Evolutionary conservation across 2,797 vertebrate genomes (phyloP).

Genomic region (Scleropages formosus): DNA sequence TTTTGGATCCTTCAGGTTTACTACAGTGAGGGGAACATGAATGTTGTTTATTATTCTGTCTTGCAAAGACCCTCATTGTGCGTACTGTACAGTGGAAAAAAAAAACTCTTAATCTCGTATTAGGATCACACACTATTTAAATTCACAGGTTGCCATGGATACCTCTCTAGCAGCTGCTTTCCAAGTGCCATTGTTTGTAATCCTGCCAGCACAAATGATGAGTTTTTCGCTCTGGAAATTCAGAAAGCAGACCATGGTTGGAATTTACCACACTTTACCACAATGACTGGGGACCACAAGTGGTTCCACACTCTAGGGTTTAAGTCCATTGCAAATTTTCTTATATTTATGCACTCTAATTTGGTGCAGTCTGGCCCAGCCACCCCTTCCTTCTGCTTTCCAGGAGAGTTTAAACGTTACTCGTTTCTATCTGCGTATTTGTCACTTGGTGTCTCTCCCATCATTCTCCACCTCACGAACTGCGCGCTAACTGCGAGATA

Average conservation of each 20-base stretch:
- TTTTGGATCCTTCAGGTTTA: neutral
- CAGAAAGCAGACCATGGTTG: neutral
- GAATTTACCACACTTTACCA: neutral
- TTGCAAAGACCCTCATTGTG: slow-evolving; percentile 1
- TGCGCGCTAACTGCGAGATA: no score
- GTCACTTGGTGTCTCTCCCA: no score
- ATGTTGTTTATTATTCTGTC: neutral
- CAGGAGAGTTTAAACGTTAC: no score
- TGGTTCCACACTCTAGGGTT: neutral
- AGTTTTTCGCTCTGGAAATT: slow-evolving; percentile 40
- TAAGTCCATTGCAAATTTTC: no score
- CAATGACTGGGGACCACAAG: neutral
- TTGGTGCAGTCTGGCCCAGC: no score
- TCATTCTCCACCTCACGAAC: no score
- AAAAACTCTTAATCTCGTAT: slow-evolving; percentile 32
- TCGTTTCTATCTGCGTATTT: no score
- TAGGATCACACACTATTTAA: slow-evolving; percentile 32
- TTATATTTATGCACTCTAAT: no score
- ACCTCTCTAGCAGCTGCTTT: slow-evolving; percentile 39
- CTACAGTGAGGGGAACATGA: neutral
- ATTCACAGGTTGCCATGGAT: slow-evolving; percentile 44
- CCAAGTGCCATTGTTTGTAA: slow-evolving; percentile 38
- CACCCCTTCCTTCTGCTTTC: no score
- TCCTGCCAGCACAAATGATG: slow-evolving; percentile 36
- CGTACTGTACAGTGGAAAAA: neutral